These are phyloP conservation scores for Tipula unca DNA, from an alignment of 2,888 invertebrate species.

Conservation along the genomic window DNA sequence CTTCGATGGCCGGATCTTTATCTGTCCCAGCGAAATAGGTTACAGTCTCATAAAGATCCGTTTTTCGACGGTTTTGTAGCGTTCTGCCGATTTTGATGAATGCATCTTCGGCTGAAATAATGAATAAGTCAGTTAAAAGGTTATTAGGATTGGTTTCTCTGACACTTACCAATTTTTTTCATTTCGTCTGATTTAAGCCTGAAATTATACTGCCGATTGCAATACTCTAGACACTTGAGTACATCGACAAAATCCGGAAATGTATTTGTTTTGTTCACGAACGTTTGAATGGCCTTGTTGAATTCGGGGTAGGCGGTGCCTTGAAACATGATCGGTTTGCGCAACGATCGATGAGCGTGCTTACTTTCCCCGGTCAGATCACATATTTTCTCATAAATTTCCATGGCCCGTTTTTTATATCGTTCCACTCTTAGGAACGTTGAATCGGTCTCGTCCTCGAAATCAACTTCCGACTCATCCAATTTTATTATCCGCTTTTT, in stretches of 20 bases:
- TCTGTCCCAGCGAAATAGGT: conserved; percentile 45
- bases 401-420: conserved; percentile 39
- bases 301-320: conserved; percentile 37
- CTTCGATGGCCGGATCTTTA: conserved; percentile 52
- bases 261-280: conserved; percentile 38
- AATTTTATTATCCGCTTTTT: conserved; percentile 57
- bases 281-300: conserved; percentile 38
- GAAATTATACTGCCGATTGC: conserved; percentile 35
- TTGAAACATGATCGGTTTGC: conserved; percentile 38
- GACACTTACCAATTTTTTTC: conserved; percentile 36
- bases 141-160: background rate
- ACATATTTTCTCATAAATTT: conserved; percentile 51
- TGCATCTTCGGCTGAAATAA: conserved; percentile 49
- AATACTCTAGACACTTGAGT: conserved; percentile 37
- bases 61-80: conserved; percentile 54
- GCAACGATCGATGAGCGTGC: conserved; percentile 36
- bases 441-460: conserved; percentile 65
- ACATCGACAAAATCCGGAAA: conserved; percentile 51
- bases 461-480: conserved; percentile 61
- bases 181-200: conserved; percentile 37
- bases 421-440: conserved; percentile 59
- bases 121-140: conserved; percentile 25
- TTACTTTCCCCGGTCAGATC: conserved; percentile 49
- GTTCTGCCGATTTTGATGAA: conserved; percentile 57
- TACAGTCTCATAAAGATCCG: conserved; percentile 54